phyloP scores from a whole-genome alignment of 1,140 invertebrate genomes.

The Samia ricini region DNA sequence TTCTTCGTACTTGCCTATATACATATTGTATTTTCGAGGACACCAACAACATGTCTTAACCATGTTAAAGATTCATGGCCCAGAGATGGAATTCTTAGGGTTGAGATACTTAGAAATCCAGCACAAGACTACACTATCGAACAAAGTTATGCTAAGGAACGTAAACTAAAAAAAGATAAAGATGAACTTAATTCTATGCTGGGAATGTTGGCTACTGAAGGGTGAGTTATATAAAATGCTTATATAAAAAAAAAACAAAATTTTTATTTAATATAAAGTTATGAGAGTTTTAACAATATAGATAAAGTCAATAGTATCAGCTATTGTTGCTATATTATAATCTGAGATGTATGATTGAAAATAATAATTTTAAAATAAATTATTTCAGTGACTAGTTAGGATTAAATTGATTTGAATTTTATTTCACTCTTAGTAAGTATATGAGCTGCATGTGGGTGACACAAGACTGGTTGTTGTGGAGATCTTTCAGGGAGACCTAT shows the following conservation, averaged over 20 bases:
- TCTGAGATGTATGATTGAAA: too few species aligned
- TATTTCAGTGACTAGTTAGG: too few species aligned
- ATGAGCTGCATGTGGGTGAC: too few species aligned
- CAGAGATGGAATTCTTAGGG: slow-evolving; percentile 94
- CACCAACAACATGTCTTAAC: slow-evolving; percentile 95
- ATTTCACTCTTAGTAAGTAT: not conserved
- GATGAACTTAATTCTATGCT: slow-evolving; percentile 82
- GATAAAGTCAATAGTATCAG: too few species aligned
- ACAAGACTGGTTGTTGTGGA: too few species aligned
- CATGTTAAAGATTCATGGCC: slow-evolving; percentile 95
- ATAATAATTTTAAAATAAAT: too few species aligned
- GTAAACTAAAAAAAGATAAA: slow-evolving; percentile 83
- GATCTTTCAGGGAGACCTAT: too few species aligned
- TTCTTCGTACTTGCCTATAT: slow-evolving; percentile 97
- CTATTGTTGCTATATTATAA: too few species aligned
- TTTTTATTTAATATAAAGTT: not conserved
- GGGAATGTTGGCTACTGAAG: slow-evolving; percentile 83
- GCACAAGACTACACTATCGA: slow-evolving; percentile 85
- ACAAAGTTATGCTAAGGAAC: slow-evolving; percentile 89
- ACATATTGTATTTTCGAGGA: slow-evolving; percentile 94
- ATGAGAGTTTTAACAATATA: too few species aligned
- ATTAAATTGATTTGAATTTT: not conserved
- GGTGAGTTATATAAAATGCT: slow-evolving; percentile 71
- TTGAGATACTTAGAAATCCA: slow-evolving; percentile 94
- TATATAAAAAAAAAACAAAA: too few species aligned